Base-by-base conservation (phyloP, 2,797 vertebrate species). In the Heteromormyrus szaboi region DNA sequence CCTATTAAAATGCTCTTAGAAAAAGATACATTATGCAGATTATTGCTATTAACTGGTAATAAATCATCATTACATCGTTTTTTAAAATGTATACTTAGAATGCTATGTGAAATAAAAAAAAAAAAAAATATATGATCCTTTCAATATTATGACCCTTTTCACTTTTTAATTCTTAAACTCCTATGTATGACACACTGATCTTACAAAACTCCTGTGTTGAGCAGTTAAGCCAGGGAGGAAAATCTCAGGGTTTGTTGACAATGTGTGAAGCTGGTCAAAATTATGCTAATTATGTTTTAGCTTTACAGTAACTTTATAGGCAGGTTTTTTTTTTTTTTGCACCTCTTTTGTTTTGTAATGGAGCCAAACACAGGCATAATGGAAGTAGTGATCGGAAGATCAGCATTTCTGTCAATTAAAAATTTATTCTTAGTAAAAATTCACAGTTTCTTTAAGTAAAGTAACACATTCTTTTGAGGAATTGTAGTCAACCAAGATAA, bases 1-100 rank as follows among this genome's bases (percentile, higher is more conserved):
- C 89, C 90, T 59, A 90, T 81, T 90, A 87, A 88, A 91, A 89
- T 12, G n/a, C 29, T 8, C 25, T 4, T 1, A 25, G 22, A 51
- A 54, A 88, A 72, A 29, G 7, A n/a, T 17, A 33, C 9, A 72
- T 48, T 14, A 37, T 59, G 17, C 11, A 44, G 37, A 56, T 86
- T 54, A 86, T 56, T 19, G 51, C 29, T 59, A 9, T 86, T 59
- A 56, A 59, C 50, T 37, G 37, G 17, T 41, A 86, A 56, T 86
- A 56, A 56, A 86, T 59, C 14, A 56, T 53, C 6, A 44, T 83
- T 37, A 4, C 37, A 4, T 72, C 0, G 37, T 44, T 48, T 83
- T 83, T 48, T 0, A 2, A 85, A 85, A 53, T 85, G 46, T 12
- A 53, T 17, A 17, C 29, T 2, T 72, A 33, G 68, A 85, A 29